Conservation (phyloP, 2,113 vertebrate genomes). For the Anhinga rufa region DNA sequence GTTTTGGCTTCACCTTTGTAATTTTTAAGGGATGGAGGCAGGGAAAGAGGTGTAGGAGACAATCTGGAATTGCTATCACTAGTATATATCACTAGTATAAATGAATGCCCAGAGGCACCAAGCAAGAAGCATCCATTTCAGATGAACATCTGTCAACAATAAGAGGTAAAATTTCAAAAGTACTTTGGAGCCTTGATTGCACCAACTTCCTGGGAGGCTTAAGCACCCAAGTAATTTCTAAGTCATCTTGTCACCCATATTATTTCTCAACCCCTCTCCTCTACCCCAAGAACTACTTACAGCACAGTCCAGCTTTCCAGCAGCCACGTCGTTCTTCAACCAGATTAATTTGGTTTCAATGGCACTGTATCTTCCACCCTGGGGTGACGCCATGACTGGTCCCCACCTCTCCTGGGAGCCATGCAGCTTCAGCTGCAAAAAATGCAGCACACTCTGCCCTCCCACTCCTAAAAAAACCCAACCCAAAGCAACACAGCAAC, state of each 20-base stretch:
- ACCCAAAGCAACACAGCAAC: not conserved
- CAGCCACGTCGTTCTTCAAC: not conserved
- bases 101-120: constrained; percentile 20
- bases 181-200: not conserved
- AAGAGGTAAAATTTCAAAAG: constrained; percentile 31
- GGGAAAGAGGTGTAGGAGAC: constrained; percentile 1
- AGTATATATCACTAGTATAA: constrained; percentile 44
- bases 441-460: not conserved
- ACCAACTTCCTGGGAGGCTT: not conserved
- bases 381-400: not conserved
- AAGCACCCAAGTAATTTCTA: not conserved
- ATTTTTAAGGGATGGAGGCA: constrained; percentile 21
- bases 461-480: not conserved
- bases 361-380: not conserved
- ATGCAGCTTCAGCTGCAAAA: not conserved
- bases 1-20: not conserved
- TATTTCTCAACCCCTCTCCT: not conserved
- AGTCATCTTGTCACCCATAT: not conserved
- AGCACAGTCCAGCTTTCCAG: not conserved
- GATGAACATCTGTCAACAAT: constrained; percentile 40
- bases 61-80: constrained; percentile 40
- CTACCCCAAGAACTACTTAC: not conserved
- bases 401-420: not conserved
- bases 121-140: constrained; percentile 50
- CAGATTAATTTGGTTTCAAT: not conserved